Base-by-base conservation (phyloP, 2,797 vertebrate species). In the Gallinago solitaria region DNA sequence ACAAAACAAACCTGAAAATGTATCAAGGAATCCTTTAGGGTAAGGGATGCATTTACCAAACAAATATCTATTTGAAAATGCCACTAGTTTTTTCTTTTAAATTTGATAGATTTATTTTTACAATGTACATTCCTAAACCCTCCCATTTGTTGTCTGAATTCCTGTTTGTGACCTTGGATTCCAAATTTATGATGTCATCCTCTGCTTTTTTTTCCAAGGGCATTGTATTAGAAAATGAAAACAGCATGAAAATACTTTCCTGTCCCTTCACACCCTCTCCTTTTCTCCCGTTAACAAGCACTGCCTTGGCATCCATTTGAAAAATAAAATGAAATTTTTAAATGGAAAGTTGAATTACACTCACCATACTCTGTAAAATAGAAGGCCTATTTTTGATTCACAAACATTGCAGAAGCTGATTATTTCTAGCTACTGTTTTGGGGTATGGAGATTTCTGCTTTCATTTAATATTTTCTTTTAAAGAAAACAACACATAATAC, bases 111-210 rank as follows among this genome's bases (percentile, higher is more conserved):
- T 97, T 94, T 96, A 88, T 96, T 97, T 83, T 95, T 95, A 95
- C 88, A 92, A 77, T 81, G 94, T 92, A 76, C 93, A 95, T 97
- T 97, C 96, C 83, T 96, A 93, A 97, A 95, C 90, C 97, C 87
- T 96, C 71, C 89, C 91, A 96, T 96, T 90, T 97, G 89, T 84
- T 96, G 95, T 93, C 90, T 95, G 94, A 93, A 94, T 97, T 97
- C 97, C 96, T 97, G 93, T 96, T 97, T 98, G 96, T 93, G 90
- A 95, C 85, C 90, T 86, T 96, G 87, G 93, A 96, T 97, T 95
- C 96, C 92, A 95, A 82, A 96, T 95, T 95, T 86, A 93, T 93
- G 63, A 91, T 97, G 95, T 97, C 93, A 97, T 77, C 64, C 59
- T 95, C 94, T 87, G 75, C 70, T 95, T 96, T 95, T 96, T 96